Evolutionary conservation across 1,140 invertebrate species (phyloP).

Genomic region (Pogonomyrmex barbatus): DNA sequence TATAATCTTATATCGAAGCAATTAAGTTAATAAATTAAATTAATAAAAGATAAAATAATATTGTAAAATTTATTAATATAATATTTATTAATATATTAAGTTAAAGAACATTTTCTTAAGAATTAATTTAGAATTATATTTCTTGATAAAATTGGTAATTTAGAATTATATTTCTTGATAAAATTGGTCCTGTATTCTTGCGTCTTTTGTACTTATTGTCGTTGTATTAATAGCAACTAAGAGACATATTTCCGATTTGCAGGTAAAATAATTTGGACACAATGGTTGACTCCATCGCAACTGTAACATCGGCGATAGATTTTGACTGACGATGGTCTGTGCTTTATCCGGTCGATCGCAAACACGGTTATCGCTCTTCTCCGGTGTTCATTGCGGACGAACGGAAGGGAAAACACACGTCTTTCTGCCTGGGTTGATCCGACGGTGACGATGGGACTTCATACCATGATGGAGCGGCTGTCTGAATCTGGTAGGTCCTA

Average conservation of each 20-base stretch:
- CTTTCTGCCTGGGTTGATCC: slow-evolving; percentile 25
- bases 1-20: background rate
- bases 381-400: slow-evolving; percentile 28
- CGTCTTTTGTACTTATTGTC: background rate
- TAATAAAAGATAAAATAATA: background rate
- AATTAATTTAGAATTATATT: background rate
- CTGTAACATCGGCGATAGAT: slow-evolving; percentile 37
- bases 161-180: too few species aligned
- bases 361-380: slow-evolving; percentile 59
- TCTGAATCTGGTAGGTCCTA: slow-evolving; percentile 71
- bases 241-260: background rate
- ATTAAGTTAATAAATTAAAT: background rate
- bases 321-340: slow-evolving; percentile 36
- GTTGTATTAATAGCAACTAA: background rate
- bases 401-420: slow-evolving; percentile 66
- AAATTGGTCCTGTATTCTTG: background rate
- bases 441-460: slow-evolving; percentile 72
- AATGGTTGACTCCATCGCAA: background rate
- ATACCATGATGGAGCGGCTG: slow-evolving; percentile 67
- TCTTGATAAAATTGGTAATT: background rate
- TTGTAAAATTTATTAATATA: slow-evolving; percentile 2
- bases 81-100: background rate
- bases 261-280: background rate
- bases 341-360: slow-evolving; percentile 49
- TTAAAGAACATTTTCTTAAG: background rate